Conservation (phyloP, 1,140 invertebrate genomes). For the Drosophila asahinai region DNA sequence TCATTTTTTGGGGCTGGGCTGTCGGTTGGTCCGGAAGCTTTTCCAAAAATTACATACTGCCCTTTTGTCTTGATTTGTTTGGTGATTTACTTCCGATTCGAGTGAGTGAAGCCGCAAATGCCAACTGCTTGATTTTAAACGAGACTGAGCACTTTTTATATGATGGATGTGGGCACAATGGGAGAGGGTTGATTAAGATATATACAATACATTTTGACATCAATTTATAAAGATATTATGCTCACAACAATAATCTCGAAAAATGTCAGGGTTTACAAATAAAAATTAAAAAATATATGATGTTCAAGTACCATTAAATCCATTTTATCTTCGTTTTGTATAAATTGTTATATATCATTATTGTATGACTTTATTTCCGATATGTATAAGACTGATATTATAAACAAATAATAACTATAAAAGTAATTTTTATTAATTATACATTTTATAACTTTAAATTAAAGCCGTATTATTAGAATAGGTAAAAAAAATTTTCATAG, state of each 20-base stretch:
- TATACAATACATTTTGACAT: not conserved
- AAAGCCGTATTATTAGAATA: not conserved
- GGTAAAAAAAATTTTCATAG: not conserved
- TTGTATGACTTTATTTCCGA: too few relatives aligned
- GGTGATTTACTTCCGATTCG: conserved; percentile 39
- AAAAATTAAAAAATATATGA: not conserved
- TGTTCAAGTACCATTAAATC: not conserved
- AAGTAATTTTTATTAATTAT: too few relatives aligned
- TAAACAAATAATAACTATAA: too few relatives aligned
- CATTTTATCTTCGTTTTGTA: too few relatives aligned
- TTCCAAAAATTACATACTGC: conserved; percentile 15
- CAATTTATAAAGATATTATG: not conserved
- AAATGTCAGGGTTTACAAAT: not conserved
- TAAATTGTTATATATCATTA: too few relatives aligned
- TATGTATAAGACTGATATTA: too few relatives aligned
- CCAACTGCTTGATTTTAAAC: conserved; percentile 40
- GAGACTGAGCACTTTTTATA: conserved; percentile 33
- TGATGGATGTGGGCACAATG: conserved; percentile 1
- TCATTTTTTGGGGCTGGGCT: conserved; percentile 24
- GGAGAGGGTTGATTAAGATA: conserved; percentile 29
- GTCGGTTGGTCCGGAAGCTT: conserved; percentile 36
- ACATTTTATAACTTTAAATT: not conserved
- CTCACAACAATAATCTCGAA: too few relatives aligned
- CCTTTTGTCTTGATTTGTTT: conserved; percentile 26
- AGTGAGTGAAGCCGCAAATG: conserved; percentile 39